Percentiles rank a stretch among this genome's conserved stretches.
phyloP scores from a whole-genome alignment of 2,888 invertebrate genomes.

The Epistrophe grossulariae region DNA sequence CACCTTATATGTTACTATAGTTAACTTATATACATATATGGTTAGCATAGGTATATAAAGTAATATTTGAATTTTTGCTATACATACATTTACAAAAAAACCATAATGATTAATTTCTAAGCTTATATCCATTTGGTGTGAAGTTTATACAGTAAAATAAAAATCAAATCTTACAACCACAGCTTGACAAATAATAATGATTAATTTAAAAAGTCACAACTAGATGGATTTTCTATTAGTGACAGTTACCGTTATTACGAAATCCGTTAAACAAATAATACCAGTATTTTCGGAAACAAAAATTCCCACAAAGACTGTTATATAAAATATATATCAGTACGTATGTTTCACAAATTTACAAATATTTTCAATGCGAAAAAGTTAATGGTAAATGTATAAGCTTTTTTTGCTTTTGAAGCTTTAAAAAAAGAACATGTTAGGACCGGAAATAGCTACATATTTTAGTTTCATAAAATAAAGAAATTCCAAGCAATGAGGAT shows the following conservation, averaged over 20 bases:
- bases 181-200: background rate
- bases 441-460: background rate
- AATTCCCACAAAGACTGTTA: background rate
- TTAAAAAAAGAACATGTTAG: background rate
- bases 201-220: background rate
- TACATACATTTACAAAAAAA: no score
- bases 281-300: background rate
- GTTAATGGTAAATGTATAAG: background rate
- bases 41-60: no score
- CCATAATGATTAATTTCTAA: no score
- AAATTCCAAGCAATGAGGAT: no score
- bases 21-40: no score
- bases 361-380: background rate
- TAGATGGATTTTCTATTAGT: background rate
- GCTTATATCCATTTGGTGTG: background rate
- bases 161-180: background rate
- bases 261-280: background rate
- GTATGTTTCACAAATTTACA: background rate
- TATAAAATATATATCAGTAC: background rate
- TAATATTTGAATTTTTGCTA: no score
- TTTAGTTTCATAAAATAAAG: no score
- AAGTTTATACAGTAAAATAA: background rate
- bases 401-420: background rate
- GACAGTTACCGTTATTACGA: background rate
- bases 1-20: no score